phyloP scores from a whole-genome alignment of 2,113 vertebrate genomes.

The Percopsis transmontana region DNA sequence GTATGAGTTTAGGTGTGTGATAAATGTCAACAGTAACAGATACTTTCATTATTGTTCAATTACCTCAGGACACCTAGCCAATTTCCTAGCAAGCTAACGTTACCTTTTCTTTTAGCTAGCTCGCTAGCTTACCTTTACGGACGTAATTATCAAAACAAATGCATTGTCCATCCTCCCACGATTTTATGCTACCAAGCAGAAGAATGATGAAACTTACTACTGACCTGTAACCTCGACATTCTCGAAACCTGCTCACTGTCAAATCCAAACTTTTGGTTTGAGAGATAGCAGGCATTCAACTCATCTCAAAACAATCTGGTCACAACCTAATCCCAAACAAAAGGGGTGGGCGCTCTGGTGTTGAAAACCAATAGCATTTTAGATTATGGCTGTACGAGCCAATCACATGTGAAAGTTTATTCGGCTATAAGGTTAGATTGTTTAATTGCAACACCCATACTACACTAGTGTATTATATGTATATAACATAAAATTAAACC shows the following conservation, averaged over 20 bases:
- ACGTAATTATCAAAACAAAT: constrained; percentile 19
- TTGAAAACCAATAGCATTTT: constrained; percentile 44
- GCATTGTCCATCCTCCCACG: neutral
- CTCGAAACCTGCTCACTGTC: constrained; percentile 41
- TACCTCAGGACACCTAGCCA: constrained; percentile 22
- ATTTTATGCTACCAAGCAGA: neutral
- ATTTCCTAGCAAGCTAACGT: constrained; percentile 34
- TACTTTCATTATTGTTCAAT: neutral
- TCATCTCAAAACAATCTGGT: constrained; percentile 72
- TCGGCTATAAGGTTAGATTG: neutral
- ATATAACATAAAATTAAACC: neutral
- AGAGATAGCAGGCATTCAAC: constrained; percentile 55
- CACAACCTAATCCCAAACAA: constrained; percentile 40
- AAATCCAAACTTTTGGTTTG: constrained; percentile 55
- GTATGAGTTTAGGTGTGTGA: neutral
- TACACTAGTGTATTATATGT: neutral
- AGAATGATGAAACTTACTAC: constrained; percentile 13
- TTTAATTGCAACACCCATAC: neutral
- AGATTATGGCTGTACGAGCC: constrained; percentile 11
- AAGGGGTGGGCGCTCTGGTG: constrained; percentile 17
- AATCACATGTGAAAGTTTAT: constrained; percentile 31
- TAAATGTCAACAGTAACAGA: neutral
- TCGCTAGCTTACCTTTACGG: constrained; percentile 49
- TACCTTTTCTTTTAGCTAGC: constrained; percentile 39
- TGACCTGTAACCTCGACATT: constrained; percentile 67